Conservation (phyloP, 1,140 invertebrate genomes). For the Pseudomyrmex pallidus region DNA sequence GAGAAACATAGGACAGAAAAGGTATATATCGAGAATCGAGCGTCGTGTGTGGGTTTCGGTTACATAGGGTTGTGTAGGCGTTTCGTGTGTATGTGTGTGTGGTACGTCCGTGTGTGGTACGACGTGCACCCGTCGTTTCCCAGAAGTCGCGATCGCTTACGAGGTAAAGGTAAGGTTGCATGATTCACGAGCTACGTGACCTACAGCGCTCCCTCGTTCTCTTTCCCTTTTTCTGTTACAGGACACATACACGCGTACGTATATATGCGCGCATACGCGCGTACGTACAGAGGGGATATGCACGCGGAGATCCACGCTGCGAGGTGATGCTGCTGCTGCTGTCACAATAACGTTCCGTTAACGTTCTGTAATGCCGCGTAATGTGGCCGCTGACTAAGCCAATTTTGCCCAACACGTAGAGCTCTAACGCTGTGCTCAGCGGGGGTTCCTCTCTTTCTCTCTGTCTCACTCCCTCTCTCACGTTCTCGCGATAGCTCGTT, state of each 20-base stretch:
- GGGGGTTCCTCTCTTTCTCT: constrained; percentile 21
- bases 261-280: not conserved
- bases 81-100: constrained; percentile 28
- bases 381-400: constrained; percentile 74
- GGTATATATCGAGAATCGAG: constrained; percentile 27
- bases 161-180: constrained; percentile 64
- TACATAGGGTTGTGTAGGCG: constrained; percentile 45
- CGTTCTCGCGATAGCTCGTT: constrained; percentile 10
- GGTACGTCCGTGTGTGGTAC: not conserved
- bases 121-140: constrained; percentile 49
- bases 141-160: constrained; percentile 63
- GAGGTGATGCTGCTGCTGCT: constrained; percentile 47
- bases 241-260: not conserved
- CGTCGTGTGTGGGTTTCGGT: constrained; percentile 47
- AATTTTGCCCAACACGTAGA: constrained; percentile 62
- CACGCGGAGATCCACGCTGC: not conserved
- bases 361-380: constrained; percentile 72
- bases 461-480: not conserved
- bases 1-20: not conserved
- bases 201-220: constrained; percentile 39
- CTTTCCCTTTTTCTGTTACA: not conserved
- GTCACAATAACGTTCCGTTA: constrained; percentile 63
- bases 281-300: not conserved
- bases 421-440: constrained; percentile 28
- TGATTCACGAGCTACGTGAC: constrained; percentile 66